A percentile compares a stretch with the other conserved stretches of the same genome.
These are phyloP conservation scores for Triplophysa yarkandensis DNA, from an alignment of 2,797 vertebrate species.

Conservation along the genomic window DNA sequence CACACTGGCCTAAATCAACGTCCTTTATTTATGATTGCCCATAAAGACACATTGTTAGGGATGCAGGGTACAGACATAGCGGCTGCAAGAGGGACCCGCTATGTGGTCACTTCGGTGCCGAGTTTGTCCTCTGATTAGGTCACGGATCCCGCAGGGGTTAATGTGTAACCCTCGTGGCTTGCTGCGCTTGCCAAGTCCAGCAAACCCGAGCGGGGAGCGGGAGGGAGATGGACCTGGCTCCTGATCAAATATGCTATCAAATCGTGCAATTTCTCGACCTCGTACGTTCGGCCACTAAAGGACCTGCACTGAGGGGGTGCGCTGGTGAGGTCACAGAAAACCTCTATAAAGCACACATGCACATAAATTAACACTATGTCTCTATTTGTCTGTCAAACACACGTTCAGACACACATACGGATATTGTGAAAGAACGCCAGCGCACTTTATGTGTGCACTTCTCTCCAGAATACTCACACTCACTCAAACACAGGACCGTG, in stretches of 20 bases:
- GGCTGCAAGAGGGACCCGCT: conserved; percentile 15
- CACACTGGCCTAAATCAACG: conserved; percentile 41
- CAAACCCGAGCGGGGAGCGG: conserved; percentile 33
- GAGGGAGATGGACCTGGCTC: conserved; percentile 36
- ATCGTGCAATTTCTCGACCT: conserved; percentile 51
- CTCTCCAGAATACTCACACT: conserved; percentile 18
- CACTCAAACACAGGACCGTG: conserved; percentile 3
- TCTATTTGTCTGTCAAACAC: conserved; percentile 26
- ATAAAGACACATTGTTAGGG: conserved; percentile 46
- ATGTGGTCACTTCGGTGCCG: conserved; percentile 44
- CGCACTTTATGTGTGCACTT: conserved; percentile 11
- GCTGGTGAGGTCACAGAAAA: conserved; percentile 50
- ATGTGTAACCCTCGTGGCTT: conserved; percentile 55
- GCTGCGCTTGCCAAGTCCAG: conserved; percentile 51
- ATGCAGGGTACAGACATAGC: conserved; percentile 20
- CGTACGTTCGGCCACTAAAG: conserved; percentile 45
- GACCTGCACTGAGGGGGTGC: conserved; percentile 44
- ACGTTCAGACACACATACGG: conserved; percentile 21
- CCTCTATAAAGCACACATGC: conserved; percentile 14
- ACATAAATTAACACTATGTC: conserved; percentile 27
- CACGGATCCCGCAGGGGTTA: conserved; percentile 54
- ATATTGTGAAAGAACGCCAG: neutral
- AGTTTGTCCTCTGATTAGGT: conserved; percentile 52
- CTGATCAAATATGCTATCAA: conserved; percentile 55
- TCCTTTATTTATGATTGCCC: conserved; percentile 43